Conservation (phyloP, 2,113 vertebrate species). For the Campylomormyrus tamandua region DNA sequence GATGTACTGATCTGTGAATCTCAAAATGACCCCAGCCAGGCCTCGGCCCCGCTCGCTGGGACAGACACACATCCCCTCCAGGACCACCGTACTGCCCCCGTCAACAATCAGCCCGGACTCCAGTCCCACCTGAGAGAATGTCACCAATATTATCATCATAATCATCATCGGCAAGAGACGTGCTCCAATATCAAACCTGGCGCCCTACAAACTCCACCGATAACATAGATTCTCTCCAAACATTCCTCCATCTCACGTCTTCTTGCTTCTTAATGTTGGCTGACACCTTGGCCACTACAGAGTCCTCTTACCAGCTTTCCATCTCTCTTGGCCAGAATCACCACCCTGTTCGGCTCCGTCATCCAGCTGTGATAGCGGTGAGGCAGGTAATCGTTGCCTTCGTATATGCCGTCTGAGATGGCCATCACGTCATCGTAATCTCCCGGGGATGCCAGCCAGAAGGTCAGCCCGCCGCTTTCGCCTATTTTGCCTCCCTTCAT, state of each 20-base stretch:
- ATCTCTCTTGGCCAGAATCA: constrained; percentile 36
- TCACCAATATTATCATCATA: neutral
- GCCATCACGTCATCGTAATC: no score
- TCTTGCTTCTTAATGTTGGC: neutral
- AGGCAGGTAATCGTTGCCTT: constrained; percentile 39
- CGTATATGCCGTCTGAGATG: no score
- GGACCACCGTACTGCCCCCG: constrained; percentile 34
- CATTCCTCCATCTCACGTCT: neutral
- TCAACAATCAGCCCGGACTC: constrained; percentile 42
- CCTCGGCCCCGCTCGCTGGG: constrained; percentile 37
- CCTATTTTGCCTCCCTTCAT: no score
- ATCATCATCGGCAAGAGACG: neutral
- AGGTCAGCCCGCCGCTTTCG: no score
- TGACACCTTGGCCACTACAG: neutral
- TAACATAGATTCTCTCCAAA: neutral
- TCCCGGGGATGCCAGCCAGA: no score
- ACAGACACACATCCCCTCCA: constrained; percentile 43
- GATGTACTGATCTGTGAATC: constrained; percentile 30
- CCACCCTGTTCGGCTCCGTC: constrained; percentile 35
- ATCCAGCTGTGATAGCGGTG: constrained; percentile 40
- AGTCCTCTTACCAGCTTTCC: constrained; percentile 33
- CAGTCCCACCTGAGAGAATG: constrained; percentile 35
- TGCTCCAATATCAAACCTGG: neutral
- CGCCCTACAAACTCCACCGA: neutral
- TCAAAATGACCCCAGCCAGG: constrained; percentile 40